Conservation (phyloP, 2,797 vertebrate genomes). For the Sebastes wilsoni region DNA sequence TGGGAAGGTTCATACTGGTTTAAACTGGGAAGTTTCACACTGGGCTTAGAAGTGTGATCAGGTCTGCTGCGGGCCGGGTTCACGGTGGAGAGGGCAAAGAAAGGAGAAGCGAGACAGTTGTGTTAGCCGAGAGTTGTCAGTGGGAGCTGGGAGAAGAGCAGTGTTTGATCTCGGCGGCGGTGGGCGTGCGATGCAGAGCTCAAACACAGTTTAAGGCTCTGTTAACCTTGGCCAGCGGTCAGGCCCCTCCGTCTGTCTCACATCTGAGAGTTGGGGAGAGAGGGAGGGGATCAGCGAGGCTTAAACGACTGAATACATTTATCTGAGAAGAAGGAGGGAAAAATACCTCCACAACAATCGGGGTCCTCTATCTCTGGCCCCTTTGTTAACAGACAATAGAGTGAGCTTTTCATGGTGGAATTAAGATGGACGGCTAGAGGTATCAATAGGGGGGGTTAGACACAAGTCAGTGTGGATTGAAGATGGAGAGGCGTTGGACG, state of each 20-base stretch:
- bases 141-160: conserved; percentile 40
- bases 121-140: conserved; percentile 58
- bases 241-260: conserved; percentile 65
- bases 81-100: conserved; percentile 33
- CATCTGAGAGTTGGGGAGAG: conserved; percentile 60
- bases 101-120: conserved; percentile 56
- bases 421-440: conserved; percentile 46
- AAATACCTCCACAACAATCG: conserved; percentile 43
- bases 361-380: conserved; percentile 45
- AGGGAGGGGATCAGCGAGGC: conserved; percentile 67
- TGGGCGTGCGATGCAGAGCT: conserved; percentile 70
- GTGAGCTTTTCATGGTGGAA: conserved; percentile 46
- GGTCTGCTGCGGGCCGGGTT: conserved; percentile 32
- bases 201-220: conserved; percentile 77
- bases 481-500: conserved; percentile 40
- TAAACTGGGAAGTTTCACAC: conserved; percentile 39
- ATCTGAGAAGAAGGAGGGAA: conserved; percentile 22
- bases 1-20: conserved; percentile 41
- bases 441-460: conserved; percentile 20
- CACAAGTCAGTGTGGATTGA: conserved; percentile 34
- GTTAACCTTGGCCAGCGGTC: conserved; percentile 79
- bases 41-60: conserved; percentile 29
- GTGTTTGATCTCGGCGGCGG: conserved; percentile 71
- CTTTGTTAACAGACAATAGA: conserved; percentile 40
- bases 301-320: conserved; percentile 75